Conservation (phyloP, 92 coral and sea anemone species). For the Plumapathes pennacea region DNA sequence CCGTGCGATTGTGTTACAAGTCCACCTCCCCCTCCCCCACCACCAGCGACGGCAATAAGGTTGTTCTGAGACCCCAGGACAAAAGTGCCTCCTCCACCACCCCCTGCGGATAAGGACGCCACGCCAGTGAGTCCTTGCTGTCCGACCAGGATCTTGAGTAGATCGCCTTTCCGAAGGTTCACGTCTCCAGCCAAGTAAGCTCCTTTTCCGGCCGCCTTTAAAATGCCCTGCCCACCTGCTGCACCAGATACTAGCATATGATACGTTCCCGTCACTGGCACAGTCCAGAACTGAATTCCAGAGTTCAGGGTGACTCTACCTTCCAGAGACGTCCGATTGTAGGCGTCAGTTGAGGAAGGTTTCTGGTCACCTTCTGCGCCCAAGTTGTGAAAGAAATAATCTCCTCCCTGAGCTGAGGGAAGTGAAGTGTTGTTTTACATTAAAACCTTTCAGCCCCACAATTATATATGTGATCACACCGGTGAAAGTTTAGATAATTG, state of each 20-base stretch:
- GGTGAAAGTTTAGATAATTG: no score
- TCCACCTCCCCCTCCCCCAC: constrained; percentile 69
- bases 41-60: constrained; percentile 41
- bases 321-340: constrained; percentile 33
- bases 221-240: constrained; percentile 35
- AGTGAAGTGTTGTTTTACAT: no score
- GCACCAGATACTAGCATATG: constrained; percentile 49
- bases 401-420: not conserved
- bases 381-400: constrained; percentile 26
- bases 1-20: constrained; percentile 8
- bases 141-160: constrained; percentile 43
- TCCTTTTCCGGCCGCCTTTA: constrained; percentile 17
- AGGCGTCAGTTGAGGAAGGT: constrained; percentile 35
- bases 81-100: constrained; percentile 76
- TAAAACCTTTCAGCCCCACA: no score
- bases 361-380: constrained; percentile 34
- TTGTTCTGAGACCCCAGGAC: constrained; percentile 3
- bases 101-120: not conserved
- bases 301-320: constrained; percentile 24
- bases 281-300: constrained; percentile 63
- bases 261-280: constrained; percentile 44
- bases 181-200: constrained; percentile 28
- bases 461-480: no score
- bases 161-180: constrained; percentile 25
- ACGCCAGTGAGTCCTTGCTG: constrained; percentile 26